Percentiles rank a stretch among this genome's conserved stretches.
Evolutionary conservation across 2,797 vertebrate species (phyloP).

Genomic region (Margarornis squamiger): DNA sequence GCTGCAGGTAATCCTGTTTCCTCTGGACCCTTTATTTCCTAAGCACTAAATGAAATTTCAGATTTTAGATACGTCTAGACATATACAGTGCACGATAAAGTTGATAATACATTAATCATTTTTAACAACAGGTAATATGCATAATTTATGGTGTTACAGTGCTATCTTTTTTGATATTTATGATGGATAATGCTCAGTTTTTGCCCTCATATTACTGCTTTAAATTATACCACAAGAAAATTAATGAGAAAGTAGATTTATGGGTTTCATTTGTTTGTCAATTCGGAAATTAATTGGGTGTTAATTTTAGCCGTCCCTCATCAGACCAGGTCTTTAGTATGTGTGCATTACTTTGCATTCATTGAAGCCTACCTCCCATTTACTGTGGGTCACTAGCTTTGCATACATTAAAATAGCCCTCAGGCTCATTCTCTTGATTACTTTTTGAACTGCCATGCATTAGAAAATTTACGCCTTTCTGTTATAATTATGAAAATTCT

Average conservation of each 20-base stretch:
- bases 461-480: conserved; percentile 93
- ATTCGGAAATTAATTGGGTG: conserved; percentile 99
- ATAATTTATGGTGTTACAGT: conserved; percentile 89
- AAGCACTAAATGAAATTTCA: conserved; percentile 80
- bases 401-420: conserved; percentile 98
- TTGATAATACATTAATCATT: conserved; percentile 87
- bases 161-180: conserved; percentile 97
- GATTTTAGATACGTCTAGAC: conserved; percentile 78
- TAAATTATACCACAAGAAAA: conserved; percentile 96
- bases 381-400: conserved; percentile 97
- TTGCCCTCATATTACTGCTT: conserved; percentile 92
- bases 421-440: conserved; percentile 96
- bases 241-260: conserved; percentile 99
- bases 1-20: neutral
- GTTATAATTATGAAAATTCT: conserved; percentile 93
- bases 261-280: conserved; percentile 99
- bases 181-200: conserved; percentile 97
- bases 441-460: conserved; percentile 93
- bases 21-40: conserved; percentile 45
- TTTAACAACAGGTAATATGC: conserved; percentile 89
- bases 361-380: conserved; percentile 90
- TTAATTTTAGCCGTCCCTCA: conserved; percentile 99
- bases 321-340: conserved; percentile 89
- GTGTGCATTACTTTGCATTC: conserved; percentile 93
- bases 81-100: conserved; percentile 76